A percentile compares a stretch with the other conserved stretches of the same genome.
Evolutionary conservation across 2,113 vertebrate species (phyloP).

Genomic region (Tringa solitaria): DNA sequence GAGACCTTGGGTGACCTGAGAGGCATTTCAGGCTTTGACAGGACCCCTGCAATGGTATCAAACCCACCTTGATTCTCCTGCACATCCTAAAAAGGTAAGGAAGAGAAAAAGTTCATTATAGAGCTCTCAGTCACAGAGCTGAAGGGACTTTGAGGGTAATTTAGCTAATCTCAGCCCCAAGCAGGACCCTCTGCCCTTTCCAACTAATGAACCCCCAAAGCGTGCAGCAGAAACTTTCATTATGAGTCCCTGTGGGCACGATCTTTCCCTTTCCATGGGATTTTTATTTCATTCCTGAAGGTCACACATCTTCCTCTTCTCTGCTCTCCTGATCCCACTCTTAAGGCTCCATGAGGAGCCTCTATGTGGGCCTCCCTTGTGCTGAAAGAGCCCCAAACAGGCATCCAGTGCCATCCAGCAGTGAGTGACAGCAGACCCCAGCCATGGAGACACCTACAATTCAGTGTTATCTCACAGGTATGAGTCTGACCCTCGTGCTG

Average conservation of each 20-base stretch:
- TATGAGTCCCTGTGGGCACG: neutral
- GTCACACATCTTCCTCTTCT: neutral
- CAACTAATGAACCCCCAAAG: neutral
- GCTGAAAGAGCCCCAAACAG: neutral
- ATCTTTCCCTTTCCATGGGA: neutral
- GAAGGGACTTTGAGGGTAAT: neutral
- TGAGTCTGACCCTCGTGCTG: neutral
- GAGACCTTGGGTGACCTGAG: neutral
- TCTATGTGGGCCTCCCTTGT: neutral
- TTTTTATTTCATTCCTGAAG: neutral
- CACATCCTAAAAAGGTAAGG: neutral
- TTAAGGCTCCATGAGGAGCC: neutral
- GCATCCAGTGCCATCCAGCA: neutral
- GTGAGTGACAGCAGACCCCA: fast-evolving
- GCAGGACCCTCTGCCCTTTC: constrained; percentile 6
- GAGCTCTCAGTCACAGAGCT: neutral
- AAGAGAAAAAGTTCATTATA: neutral
- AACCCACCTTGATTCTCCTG: neutral
- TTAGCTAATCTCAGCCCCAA: neutral
- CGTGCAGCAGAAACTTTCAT: neutral
- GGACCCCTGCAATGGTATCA: neutral
- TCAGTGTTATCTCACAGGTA: neutral
- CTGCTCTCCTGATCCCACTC: neutral
- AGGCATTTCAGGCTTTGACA: neutral
- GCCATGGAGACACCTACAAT: neutral